Evolutionary conservation across 2,888 invertebrate species (phyloP).

Genomic region (Silvanus unidentatus): DNA sequence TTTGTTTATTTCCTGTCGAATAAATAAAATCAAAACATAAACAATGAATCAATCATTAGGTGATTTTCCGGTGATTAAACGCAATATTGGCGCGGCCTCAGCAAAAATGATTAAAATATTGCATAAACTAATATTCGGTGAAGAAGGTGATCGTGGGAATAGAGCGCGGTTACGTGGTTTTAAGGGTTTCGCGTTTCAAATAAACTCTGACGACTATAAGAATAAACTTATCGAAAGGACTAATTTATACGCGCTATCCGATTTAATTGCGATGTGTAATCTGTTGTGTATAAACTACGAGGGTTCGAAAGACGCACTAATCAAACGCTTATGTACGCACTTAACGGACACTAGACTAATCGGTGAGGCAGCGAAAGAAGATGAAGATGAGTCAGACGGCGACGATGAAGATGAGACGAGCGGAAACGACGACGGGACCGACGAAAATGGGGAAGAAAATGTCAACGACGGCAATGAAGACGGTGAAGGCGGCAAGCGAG

Average conservation of each 20-base stretch:
- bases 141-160: conserved; percentile 2
- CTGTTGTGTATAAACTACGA: conserved; percentile 14
- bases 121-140: neutral
- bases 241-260: conserved; percentile 6
- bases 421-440: too few species aligned
- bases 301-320: conserved; percentile 9
- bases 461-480: conserved; percentile 4
- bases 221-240: conserved; percentile 10
- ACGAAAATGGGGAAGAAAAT: conserved; percentile 1
- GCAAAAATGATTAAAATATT: neutral
- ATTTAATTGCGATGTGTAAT: conserved; percentile 15
- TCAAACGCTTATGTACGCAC: conserved; percentile 9
- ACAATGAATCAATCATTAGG: neutral
- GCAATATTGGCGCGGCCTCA: neutral
- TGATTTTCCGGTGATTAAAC: neutral
- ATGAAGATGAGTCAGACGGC: neutral
- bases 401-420: neutral
- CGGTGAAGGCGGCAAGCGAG: conserved; percentile 1
- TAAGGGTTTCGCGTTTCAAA: conserved; percentile 6
- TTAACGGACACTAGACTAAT: neutral
- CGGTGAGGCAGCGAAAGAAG: neutral
- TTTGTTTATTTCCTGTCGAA: too few species aligned
- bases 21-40: too few species aligned
- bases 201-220: conserved; percentile 3
- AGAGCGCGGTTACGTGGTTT: conserved; percentile 5